Percentiles rank a stretch among this genome's conserved stretches.
Evolutionary conservation across 2,113 vertebrate genomes (phyloP).

Genomic region (Sander lucioperca): DNA sequence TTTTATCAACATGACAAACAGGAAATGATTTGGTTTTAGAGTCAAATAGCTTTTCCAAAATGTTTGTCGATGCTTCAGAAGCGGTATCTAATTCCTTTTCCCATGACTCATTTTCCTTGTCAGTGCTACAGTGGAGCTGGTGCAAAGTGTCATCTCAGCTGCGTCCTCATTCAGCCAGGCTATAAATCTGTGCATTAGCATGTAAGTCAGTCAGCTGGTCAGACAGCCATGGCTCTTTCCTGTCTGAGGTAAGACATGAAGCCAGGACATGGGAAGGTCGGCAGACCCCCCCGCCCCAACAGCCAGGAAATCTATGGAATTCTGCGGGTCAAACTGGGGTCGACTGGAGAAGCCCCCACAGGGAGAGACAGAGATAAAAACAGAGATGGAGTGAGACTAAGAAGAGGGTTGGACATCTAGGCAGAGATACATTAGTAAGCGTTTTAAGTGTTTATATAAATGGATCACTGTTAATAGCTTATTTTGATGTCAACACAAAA

Average conservation of each 20-base stretch:
- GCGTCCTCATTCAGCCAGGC: conserved; percentile 37
- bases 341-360: conserved; percentile 49
- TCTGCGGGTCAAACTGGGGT: conserved; percentile 68
- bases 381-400: conserved; percentile 44
- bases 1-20: neutral
- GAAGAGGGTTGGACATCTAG: neutral
- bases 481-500: neutral
- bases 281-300: conserved; percentile 54
- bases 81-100: neutral
- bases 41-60: neutral
- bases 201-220: conserved; percentile 60
- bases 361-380: conserved; percentile 47
- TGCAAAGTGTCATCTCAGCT: conserved; percentile 32
- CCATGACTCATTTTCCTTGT: conserved; percentile 27
- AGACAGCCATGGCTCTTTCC: conserved; percentile 49
- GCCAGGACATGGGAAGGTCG: conserved; percentile 37
- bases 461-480: neutral
- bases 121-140: conserved; percentile 26
- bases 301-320: conserved; percentile 74
- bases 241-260: conserved; percentile 31
- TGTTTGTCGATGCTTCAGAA: conserved; percentile 7
- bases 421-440: neutral
- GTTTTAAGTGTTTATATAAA: neutral
- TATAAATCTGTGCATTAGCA: conserved; percentile 60
- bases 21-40: neutral